Conservation (phyloP, 2,797 vertebrate genomes). For the Premnoplex brunnescens region DNA sequence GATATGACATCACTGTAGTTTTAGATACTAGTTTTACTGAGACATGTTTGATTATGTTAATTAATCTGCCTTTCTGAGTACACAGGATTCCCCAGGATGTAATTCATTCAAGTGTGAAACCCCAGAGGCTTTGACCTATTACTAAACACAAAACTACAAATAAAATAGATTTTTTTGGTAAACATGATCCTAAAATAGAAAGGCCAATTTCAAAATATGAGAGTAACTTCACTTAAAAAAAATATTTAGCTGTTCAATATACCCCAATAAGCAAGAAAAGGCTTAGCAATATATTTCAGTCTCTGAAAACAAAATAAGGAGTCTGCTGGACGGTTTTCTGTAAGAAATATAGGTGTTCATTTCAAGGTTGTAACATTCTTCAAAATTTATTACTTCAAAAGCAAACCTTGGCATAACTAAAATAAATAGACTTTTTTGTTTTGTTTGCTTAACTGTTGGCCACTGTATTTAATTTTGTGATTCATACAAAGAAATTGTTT, state of each 20-base stretch:
- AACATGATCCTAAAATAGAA: slow-evolving; percentile 6
- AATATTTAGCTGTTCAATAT: neutral
- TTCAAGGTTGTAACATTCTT: neutral
- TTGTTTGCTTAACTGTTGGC: neutral
- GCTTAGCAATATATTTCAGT: neutral
- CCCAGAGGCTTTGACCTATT: slow-evolving; percentile 65
- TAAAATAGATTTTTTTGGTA: neutral
- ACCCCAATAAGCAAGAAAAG: neutral
- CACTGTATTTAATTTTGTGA: neutral
- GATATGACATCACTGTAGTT: slow-evolving; percentile 61
- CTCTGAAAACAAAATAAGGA: neutral
- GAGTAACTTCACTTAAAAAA: neutral
- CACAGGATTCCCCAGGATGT: slow-evolving; percentile 33
- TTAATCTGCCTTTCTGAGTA: slow-evolving; percentile 44
- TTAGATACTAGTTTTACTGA: slow-evolving; percentile 46
- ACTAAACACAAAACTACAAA: slow-evolving; percentile 38
- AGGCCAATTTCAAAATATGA: neutral
- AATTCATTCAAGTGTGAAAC: slow-evolving; percentile 66
- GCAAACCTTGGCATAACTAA: neutral
- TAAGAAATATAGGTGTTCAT: neutral
- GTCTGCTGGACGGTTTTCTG: fast-evolving
- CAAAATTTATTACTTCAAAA: neutral
- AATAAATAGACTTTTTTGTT: neutral
- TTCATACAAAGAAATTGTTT: neutral
- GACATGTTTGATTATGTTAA: slow-evolving; percentile 64